Conservation (phyloP, 2,888 invertebrate species). For the Axea sp. region DNA sequence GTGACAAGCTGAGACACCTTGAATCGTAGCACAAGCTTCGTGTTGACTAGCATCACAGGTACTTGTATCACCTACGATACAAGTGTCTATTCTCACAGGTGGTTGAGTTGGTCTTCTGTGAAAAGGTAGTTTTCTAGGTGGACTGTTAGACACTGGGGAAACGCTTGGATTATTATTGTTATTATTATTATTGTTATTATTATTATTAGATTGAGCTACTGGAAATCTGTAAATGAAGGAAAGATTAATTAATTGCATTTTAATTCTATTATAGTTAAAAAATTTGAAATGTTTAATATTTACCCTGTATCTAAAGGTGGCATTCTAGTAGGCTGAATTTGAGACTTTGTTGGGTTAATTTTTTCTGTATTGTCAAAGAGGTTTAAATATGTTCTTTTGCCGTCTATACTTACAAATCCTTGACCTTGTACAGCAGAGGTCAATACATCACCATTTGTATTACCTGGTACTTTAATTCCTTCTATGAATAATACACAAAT, state of each 20-base stretch:
- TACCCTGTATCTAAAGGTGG: conserved; percentile 83
- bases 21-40: conserved; percentile 90
- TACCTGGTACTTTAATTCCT: conserved; percentile 73
- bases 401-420: conserved; percentile 94
- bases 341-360: conserved; percentile 74
- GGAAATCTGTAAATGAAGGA: conserved; percentile 82
- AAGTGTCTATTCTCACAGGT: conserved; percentile 92
- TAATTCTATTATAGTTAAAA: no score
- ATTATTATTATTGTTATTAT: conserved; percentile 80
- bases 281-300: not conserved
- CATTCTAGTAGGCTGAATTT: conserved; percentile 76
- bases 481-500: conserved; percentile 62
- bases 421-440: conserved; percentile 88
- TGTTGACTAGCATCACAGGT: conserved; percentile 94
- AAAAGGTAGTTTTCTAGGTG: conserved; percentile 81
- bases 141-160: conserved; percentile 75
- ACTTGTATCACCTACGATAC: conserved; percentile 94
- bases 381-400: conserved; percentile 92
- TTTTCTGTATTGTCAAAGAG: conserved; percentile 85
- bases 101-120: conserved; percentile 85
- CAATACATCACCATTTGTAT: conserved; percentile 83
- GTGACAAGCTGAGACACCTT: conserved; percentile 92
- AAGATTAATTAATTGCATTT: conserved; percentile 1
- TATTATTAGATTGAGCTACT: conserved; percentile 83
- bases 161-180: conserved; percentile 79